Evolutionary conservation across 2,797 vertebrate species (phyloP), one percentile per base, ranked within the genome.

Genomic region (Gastrophryne carolinensis): DNA sequence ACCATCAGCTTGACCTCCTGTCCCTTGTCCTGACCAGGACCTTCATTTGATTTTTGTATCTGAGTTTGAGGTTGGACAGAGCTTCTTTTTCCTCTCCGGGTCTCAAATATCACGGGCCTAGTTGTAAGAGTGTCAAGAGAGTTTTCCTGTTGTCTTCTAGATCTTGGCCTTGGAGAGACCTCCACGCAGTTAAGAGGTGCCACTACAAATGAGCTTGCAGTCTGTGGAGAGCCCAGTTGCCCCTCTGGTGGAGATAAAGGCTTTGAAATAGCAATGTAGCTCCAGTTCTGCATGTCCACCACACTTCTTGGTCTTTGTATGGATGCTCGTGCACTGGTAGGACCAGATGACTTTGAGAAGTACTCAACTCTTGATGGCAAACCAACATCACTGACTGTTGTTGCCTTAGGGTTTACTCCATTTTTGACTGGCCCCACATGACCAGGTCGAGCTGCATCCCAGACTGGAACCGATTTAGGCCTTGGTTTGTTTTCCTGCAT

Each of bases 241-340:
- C 8, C 2, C 2, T 11, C n/a, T 4, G 29, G 8, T 12, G 75
- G 17, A 11, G 49, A 73, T 53, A 75, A 37, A 34, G 79, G 57
- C 24, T 79, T 79, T 19, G 78, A 60, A 15, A 63, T 80, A n/a
- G 79, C 27, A 17, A 82, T 73, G 10, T 79, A 77, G 27, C 65
- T 65, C 47, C 78, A 34, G 19, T 62, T 66, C 24, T n/a, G 66
- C 1, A 30, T 56, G 27, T 23, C 65, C 5, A 10, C 24, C 0
- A 37, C 7, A 53, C 47, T 76, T 1, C 17, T 65, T 58, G 50
- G 70, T 26, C 60, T 70, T 23, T 24, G 44, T 32, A 49, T 1
- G 24, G 75, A 44, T 57, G 72, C 4, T n/a, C 35, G 32, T 7
- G 65, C 41, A 2, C 47, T 15, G 32, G 3, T 63, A 15, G 41